Conservation (phyloP, 2,888 invertebrate species). For the Hydrotaea diabolus region DNA sequence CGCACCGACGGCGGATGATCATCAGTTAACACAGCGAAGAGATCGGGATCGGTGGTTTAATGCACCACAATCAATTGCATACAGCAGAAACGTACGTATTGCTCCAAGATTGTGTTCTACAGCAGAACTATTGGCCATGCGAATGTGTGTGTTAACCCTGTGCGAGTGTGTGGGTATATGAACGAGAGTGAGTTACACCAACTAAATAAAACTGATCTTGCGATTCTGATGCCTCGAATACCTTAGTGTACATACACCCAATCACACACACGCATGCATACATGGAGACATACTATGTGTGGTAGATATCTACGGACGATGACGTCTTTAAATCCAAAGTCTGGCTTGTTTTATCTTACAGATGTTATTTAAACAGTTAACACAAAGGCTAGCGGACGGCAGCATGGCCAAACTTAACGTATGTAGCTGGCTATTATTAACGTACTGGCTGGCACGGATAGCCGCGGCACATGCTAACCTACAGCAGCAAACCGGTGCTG, state of each 20-base stretch:
- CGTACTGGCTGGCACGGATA: slow-evolving; percentile 45
- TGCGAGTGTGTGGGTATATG: neutral
- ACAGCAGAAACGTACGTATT: neutral
- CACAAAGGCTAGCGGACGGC: slow-evolving; percentile 43
- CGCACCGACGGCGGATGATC: neutral
- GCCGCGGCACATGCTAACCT: slow-evolving; percentile 47
- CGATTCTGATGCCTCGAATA: slow-evolving; percentile 39
- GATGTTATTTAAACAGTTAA: slow-evolving; percentile 60
- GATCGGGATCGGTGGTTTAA: slow-evolving; percentile 22
- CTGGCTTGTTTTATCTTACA: slow-evolving; percentile 55
- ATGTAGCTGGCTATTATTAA: slow-evolving; percentile 42
- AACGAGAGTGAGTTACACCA: slow-evolving; percentile 31
- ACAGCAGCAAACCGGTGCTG: slow-evolving; percentile 40
- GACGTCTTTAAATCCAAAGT: slow-evolving; percentile 60
- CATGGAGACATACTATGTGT: neutral
- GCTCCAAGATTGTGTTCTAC: neutral
- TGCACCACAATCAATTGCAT: slow-evolving; percentile 23
- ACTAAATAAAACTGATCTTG: slow-evolving; percentile 53
- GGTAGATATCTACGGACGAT: slow-evolving; percentile 41
- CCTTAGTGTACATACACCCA: neutral
- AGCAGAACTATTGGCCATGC: neutral
- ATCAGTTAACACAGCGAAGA: neutral
- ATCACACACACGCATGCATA: neutral
- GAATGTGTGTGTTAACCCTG: slow-evolving; percentile 10
- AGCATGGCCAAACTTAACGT: slow-evolving; percentile 57